A percentile compares a stretch with the other conserved stretches of the same genome.
phyloP scores from a whole-genome alignment of 2,888 invertebrate genomes.

The Criorhina ranunculi region DNA sequence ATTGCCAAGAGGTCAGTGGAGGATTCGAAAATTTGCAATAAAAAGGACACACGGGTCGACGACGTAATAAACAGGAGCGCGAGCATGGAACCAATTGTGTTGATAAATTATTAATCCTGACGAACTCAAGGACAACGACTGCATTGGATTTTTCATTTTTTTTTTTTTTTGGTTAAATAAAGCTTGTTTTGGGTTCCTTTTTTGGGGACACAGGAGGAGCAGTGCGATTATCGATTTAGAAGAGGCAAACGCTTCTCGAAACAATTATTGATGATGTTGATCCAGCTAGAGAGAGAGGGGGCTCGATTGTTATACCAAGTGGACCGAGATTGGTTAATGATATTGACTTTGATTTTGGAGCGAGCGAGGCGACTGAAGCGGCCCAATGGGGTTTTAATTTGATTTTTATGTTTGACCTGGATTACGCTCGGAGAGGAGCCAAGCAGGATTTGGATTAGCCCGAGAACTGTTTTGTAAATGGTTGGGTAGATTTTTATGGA shows the following conservation, averaged over 20 bases:
- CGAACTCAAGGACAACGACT: constrained; percentile 11
- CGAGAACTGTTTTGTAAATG: constrained; percentile 13
- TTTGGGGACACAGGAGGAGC: neutral
- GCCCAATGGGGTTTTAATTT: constrained; percentile 27
- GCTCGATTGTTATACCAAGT: constrained; percentile 1
- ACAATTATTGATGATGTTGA: constrained; percentile 35
- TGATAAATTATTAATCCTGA: constrained; percentile 19
- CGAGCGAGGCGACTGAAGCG: no score
- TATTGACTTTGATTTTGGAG: constrained; percentile 27
- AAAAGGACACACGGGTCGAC: neutral
- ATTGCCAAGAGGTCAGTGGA: neutral
- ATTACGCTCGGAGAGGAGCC: constrained; percentile 8
- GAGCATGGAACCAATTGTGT: neutral
- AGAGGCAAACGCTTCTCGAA: constrained; percentile 2
- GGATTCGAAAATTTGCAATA: neutral
- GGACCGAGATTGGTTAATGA: constrained; percentile 20
- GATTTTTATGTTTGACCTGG: constrained; percentile 55
- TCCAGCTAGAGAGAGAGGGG: neutral
- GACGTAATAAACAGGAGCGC: constrained; percentile 6
- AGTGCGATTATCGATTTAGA: constrained; percentile 33
- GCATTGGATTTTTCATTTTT: constrained; percentile 18
- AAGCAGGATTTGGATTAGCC: neutral
- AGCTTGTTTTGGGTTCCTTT: neutral
- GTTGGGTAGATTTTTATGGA: constrained; percentile 15
- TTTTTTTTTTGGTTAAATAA: neutral